Conservation (phyloP, 2,888 invertebrate genomes). For the Poecilobothrus nobilitatus region DNA sequence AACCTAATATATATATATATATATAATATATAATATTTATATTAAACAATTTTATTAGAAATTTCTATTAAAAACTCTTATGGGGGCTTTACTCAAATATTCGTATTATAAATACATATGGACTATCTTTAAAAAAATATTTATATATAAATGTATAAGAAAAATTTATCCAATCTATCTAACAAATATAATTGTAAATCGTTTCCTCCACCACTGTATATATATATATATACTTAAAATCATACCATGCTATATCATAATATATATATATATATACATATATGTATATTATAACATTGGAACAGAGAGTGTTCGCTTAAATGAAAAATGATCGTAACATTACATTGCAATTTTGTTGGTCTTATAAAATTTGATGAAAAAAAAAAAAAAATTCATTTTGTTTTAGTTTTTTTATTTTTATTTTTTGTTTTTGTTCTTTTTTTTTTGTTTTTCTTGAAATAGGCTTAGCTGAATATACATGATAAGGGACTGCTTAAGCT, state of each 20-base stretch:
- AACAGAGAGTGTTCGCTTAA: neutral
- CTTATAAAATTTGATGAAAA: neutral
- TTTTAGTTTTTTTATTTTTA: neutral
- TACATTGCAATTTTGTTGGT: constrained; percentile 9
- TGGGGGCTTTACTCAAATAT: no score
- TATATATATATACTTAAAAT: neutral
- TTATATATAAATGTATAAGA: neutral
- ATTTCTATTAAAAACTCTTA: no score
- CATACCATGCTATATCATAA: neutral
- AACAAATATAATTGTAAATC: neutral
- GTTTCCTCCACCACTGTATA: neutral
- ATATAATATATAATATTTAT: no score
- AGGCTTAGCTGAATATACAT: constrained; percentile 7
- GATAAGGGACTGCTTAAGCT: neutral
- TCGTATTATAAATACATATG: no score
- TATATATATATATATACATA: no score
- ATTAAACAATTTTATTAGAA: no score
- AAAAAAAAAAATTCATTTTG: constrained; percentile 1
- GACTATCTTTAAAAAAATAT: no score
- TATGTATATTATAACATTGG: neutral
- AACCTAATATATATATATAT: no score
- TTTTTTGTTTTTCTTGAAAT: neutral
- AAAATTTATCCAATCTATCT: neutral
- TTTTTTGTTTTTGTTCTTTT: neutral
- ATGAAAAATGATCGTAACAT: constrained; percentile 12